These are phyloP conservation scores for Choristoneura rosaceana DNA, from an alignment of 2,888 invertebrate species.

Conservation along the genomic window DNA sequence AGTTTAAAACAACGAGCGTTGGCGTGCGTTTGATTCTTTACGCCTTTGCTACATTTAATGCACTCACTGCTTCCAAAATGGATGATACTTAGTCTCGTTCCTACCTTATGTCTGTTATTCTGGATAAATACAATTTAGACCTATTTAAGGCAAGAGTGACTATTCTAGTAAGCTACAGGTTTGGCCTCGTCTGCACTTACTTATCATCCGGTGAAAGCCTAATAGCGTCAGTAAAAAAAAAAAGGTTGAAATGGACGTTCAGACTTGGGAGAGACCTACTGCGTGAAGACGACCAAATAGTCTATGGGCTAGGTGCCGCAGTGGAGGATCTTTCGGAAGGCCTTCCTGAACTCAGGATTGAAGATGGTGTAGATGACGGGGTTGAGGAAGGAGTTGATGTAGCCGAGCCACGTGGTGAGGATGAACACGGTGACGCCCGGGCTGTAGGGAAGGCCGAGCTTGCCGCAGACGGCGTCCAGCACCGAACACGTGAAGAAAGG, in stretches of 20 bases:
- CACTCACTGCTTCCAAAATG: conserved; percentile 5
- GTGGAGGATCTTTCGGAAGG: conserved; percentile 96
- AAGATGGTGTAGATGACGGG: conserved; percentile 97
- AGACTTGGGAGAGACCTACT: conserved; percentile 46
- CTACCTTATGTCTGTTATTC: too few relatives aligned
- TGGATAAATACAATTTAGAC: too few relatives aligned
- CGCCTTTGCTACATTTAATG: background rate
- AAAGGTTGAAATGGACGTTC: background rate
- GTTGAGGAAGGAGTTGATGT: conserved; percentile 97
- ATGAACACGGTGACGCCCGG: conserved; percentile 96
- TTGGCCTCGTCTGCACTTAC: too few relatives aligned
- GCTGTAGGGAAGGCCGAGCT: conserved; percentile 91
- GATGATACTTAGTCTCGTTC: background rate
- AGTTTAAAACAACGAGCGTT: background rate
- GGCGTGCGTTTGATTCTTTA: conserved; percentile 6
- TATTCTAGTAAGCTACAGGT: too few relatives aligned
- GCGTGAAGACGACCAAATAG: conserved; percentile 74
- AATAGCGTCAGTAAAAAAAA: background rate
- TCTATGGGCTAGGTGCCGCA: conserved; percentile 85
- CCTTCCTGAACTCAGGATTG: conserved; percentile 99
- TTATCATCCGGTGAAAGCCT: too few relatives aligned
- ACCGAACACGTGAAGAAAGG: conserved; percentile 99
- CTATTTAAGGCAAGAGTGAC: too few relatives aligned
- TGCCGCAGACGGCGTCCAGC: conserved; percentile 97
- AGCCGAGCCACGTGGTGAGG: conserved; percentile 98